Evolutionary conservation across 2,113 vertebrate species (phyloP).

Genomic region (Ptychochromis oligacanthus): DNA sequence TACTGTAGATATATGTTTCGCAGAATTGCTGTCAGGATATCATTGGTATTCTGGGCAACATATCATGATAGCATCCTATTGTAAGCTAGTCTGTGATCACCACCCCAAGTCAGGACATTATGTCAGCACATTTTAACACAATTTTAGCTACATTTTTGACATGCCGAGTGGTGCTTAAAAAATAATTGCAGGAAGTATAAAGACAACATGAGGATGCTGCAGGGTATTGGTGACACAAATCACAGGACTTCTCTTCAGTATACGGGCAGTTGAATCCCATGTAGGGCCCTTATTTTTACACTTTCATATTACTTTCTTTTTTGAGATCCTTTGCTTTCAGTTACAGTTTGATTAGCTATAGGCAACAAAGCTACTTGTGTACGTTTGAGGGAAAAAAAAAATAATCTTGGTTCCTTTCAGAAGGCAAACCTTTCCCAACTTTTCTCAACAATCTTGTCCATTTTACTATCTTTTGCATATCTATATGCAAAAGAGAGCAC

Average conservation of each 20-base stretch:
- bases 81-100: neutral
- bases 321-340: neutral
- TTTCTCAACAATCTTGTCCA: neutral
- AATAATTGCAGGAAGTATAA: neutral
- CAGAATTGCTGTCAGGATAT: neutral
- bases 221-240: neutral
- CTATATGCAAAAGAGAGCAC: too few species aligned
- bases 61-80: neutral
- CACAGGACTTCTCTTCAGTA: neutral
- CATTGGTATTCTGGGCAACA: neutral
- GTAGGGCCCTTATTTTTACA: neutral
- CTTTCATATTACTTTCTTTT: neutral
- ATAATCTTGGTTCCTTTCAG: neutral
- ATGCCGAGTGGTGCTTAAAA: neutral
- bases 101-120: neutral
- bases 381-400: rapidly evolving
- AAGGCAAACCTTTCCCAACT: too few species aligned
- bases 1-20: neutral
- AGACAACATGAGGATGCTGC: neutral
- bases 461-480: neutral
- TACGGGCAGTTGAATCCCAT: neutral
- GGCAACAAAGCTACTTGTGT: neutral
- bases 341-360: neutral
- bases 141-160: neutral
- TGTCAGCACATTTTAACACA: neutral